Conservation (phyloP, 2,113 vertebrate species). For the Proterorhinus semilunaris region DNA sequence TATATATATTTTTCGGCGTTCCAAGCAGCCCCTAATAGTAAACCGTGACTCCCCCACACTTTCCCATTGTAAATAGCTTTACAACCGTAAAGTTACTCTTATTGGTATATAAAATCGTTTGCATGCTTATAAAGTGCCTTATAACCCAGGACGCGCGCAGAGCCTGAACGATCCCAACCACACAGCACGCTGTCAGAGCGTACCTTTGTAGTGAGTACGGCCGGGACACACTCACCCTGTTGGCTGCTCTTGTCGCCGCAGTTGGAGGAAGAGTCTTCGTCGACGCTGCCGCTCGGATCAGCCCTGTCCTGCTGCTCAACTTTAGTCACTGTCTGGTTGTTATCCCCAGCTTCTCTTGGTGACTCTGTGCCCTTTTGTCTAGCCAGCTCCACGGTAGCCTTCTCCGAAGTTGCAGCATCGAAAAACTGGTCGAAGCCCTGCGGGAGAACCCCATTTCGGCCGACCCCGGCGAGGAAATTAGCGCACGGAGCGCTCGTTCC, state of each 20-base stretch:
- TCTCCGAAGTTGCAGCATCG: slow-evolving; percentile 77
- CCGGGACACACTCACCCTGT: slow-evolving; percentile 81
- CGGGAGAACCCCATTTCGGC: slow-evolving; percentile 94
- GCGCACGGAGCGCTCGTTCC: slow-evolving; percentile 77
- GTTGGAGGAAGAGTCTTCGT: slow-evolving; percentile 86
- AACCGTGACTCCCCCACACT: slow-evolving; percentile 78
- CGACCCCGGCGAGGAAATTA: slow-evolving; percentile 87
- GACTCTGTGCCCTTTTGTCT: slow-evolving; percentile 82
- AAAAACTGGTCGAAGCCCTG: slow-evolving; percentile 98
- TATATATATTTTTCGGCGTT: neutral
- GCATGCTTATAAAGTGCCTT: slow-evolving; percentile 97
- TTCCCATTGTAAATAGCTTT: slow-evolving; percentile 98
- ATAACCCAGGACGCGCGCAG: slow-evolving; percentile 86
- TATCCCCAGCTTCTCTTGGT: slow-evolving; percentile 68
- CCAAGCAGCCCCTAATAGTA: slow-evolving; percentile 33
- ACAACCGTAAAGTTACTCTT: slow-evolving; percentile 92
- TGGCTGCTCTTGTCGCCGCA: slow-evolving; percentile 88
- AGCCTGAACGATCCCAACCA: slow-evolving; percentile 64
- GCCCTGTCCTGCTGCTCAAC: slow-evolving; percentile 79
- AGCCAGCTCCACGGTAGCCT: slow-evolving; percentile 64
- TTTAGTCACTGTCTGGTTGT: slow-evolving; percentile 78
- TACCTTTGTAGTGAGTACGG: slow-evolving; percentile 23
- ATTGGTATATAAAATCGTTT: slow-evolving; percentile 97
- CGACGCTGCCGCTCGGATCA: slow-evolving; percentile 73
- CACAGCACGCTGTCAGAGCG: slow-evolving; percentile 45